Evolutionary conservation across 1,140 invertebrate genomes (phyloP).

Genomic region (Anadara kagoshimensis): DNA sequence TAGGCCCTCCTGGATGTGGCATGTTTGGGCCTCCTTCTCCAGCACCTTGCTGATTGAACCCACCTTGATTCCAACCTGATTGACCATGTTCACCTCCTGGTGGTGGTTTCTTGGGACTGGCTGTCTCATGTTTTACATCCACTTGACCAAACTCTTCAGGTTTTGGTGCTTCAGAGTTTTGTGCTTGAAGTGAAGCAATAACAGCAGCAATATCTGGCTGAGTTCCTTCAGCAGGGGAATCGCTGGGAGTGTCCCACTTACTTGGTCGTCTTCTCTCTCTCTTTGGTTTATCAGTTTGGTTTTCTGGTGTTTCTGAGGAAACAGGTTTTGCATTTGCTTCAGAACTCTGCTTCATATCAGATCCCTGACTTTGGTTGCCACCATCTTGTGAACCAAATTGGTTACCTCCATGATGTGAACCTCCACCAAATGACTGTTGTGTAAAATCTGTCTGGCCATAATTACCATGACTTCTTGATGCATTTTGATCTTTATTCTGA

Average conservation of each 20-base stretch:
- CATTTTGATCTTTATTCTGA: background rate
- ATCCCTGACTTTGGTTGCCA: constrained; percentile 11
- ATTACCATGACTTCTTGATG: background rate
- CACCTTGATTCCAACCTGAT: constrained; percentile 4
- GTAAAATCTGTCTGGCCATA: background rate
- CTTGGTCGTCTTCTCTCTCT: constrained; percentile 51
- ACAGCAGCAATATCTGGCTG: constrained; percentile 24
- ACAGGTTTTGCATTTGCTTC: background rate
- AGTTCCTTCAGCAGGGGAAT: constrained; percentile 27
- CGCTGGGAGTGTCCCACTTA: constrained; percentile 54
- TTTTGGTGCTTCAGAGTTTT: constrained; percentile 1
- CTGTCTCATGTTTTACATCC: background rate
- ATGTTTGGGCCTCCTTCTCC: constrained; percentile 19
- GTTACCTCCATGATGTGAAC: constrained; percentile 15
- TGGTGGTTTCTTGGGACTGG: constrained; percentile 1
- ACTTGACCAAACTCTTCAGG: constrained; percentile 7
- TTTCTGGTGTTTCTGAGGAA: constrained; percentile 11
- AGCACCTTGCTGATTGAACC: constrained; percentile 26
- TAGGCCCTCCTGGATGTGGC: constrained; percentile 10
- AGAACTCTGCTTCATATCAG: constrained; percentile 25
- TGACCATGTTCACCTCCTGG: constrained; percentile 8
- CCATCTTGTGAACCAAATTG: background rate
- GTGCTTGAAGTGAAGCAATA: constrained; percentile 22
- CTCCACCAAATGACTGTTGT: background rate
- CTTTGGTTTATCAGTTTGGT: constrained; percentile 38